Percentiles rank a stretch among this genome's conserved stretches.
Evolutionary conservation across 1,140 invertebrate genomes (phyloP).

Genomic region (Scaptomyza montana): DNA sequence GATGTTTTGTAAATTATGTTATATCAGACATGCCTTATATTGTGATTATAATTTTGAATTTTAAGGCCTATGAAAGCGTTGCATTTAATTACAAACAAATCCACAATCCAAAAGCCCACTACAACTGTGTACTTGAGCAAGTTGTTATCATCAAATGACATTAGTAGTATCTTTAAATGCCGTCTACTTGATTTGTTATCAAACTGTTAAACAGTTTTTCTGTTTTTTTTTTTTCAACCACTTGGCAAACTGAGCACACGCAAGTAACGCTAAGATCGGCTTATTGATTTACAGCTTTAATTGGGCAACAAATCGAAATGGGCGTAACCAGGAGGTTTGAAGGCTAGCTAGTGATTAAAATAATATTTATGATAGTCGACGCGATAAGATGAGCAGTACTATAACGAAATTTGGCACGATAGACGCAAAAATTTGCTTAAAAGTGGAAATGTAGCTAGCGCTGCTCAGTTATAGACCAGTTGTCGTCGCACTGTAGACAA

Average conservation of each 20-base stretch:
- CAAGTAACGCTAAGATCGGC: neutral
- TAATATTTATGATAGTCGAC: constrained; percentile 49
- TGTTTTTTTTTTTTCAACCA: neutral
- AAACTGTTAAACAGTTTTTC: neutral
- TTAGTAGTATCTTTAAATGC: constrained; percentile 6
- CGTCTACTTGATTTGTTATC: constrained; percentile 11
- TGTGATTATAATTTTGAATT: neutral
- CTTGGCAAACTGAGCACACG: constrained; percentile 7
- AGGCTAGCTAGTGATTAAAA: constrained; percentile 36
- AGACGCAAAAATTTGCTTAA: constrained; percentile 41
- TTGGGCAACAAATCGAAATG: constrained; percentile 15
- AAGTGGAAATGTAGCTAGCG: constrained; percentile 36
- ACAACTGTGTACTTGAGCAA: neutral
- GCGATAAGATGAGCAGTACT: constrained; percentile 41
- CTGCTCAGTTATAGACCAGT: constrained; percentile 54
- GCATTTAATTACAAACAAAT: neutral
- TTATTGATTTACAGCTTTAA: constrained; percentile 14
- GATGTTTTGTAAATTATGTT: neutral
- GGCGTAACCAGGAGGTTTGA: neutral
- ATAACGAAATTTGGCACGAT: neutral
- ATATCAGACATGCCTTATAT: neutral
- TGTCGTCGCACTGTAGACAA: constrained; percentile 49
- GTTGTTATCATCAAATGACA: constrained; percentile 10
- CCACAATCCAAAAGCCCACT: neutral
- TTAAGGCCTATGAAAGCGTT: neutral